Percentiles rank a stretch among this genome's conserved stretches.
These are phyloP conservation scores for Phylloscopus whistleri DNA, from an alignment of 2,113 vertebrate species.

Conservation along the genomic window DNA sequence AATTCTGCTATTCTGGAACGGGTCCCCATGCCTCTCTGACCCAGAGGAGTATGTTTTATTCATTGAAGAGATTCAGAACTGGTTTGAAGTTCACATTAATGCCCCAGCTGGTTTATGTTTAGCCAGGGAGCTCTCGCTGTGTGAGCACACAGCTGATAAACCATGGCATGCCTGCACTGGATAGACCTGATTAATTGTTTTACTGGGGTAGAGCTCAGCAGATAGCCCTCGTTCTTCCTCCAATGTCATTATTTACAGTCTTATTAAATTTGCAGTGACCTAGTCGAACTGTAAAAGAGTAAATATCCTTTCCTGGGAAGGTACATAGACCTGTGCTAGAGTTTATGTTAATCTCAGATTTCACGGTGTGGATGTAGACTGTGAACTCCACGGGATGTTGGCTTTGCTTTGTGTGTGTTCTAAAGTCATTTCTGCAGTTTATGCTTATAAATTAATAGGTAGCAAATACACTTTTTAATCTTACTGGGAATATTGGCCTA, in stretches of 20 bases:
- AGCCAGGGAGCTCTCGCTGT: background rate
- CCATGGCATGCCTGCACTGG: background rate
- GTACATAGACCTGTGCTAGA: background rate
- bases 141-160: background rate
- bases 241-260: background rate
- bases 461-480: background rate
- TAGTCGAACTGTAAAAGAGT: background rate
- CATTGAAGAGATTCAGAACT: background rate
- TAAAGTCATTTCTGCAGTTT: background rate
- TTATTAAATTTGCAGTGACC: background rate
- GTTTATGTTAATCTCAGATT: background rate
- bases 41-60: background rate
- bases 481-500: background rate
- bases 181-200: background rate
- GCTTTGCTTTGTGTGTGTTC: background rate
- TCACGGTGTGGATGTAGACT: background rate
- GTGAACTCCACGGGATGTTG: background rate
- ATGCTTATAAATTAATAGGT: background rate
- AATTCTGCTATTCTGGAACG: fast-evolving
- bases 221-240: background rate
- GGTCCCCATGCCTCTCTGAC: background rate
- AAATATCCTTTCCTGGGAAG: background rate
- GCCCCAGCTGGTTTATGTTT: background rate
- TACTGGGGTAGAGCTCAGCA: background rate
- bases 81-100: background rate